A percentile compares a stretch with the other conserved stretches of the same genome.
Evolutionary conservation across 2,797 vertebrate species (phyloP).

Genomic region (Smutsia temminckii): DNA sequence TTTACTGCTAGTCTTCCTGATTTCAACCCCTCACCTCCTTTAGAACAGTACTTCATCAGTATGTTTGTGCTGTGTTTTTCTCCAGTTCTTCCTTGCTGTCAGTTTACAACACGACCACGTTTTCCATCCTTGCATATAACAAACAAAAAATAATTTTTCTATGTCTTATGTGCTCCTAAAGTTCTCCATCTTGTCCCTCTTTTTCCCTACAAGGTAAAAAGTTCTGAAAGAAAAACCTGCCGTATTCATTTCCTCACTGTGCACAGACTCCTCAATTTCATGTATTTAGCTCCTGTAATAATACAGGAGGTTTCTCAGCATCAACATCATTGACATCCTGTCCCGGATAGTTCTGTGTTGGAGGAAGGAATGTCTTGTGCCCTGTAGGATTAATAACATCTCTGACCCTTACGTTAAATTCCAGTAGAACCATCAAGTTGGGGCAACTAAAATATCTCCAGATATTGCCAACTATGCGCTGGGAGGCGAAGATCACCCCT

Average conservation of each 20-base stretch:
- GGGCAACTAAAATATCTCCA: neutral
- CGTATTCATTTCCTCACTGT: neutral
- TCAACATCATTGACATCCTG: neutral
- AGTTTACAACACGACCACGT: neutral
- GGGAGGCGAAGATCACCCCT: neutral
- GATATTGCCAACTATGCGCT: neutral
- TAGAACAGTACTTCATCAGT: neutral
- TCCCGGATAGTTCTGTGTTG: neutral
- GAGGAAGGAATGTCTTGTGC: neutral
- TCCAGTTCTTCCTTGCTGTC: neutral
- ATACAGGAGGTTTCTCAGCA: neutral
- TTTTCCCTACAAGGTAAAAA: neutral
- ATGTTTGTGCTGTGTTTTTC: neutral
- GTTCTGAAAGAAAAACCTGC: neutral
- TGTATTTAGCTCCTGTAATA: neutral
- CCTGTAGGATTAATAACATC: neutral
- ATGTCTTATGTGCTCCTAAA: neutral
- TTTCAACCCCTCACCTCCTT: neutral
- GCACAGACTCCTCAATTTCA: neutral
- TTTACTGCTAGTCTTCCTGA: neutral
- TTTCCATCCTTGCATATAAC: neutral
- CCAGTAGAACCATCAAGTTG: neutral
- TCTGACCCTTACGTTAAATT: neutral
- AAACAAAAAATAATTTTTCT: neutral
- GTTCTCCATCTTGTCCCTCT: neutral